phyloP scores from a whole-genome alignment of 2,888 invertebrate genomes.

The Petrolisthes manimaculis region DNA sequence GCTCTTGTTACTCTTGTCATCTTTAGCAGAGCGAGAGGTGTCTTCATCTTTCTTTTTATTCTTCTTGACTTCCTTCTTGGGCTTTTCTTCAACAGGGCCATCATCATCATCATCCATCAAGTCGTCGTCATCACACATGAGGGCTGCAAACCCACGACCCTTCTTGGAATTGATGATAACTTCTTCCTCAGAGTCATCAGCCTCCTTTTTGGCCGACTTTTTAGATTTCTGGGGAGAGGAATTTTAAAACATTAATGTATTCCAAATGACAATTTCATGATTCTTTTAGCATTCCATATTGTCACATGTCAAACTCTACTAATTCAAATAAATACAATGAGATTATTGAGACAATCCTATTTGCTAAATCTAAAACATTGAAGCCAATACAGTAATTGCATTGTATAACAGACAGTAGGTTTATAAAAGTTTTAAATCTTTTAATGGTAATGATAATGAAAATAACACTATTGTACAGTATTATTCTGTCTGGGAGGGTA shows the following conservation, averaged over 20 bases:
- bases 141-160: conserved; percentile 62
- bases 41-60: conserved; percentile 65
- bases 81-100: conserved; percentile 19
- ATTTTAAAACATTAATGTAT: neutral
- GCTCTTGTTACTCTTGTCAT: conserved; percentile 63
- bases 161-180: conserved; percentile 54
- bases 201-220: conserved; percentile 50
- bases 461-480: too few species aligned
- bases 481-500: too few species aligned
- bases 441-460: too few species aligned
- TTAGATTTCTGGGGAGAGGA: conserved; percentile 64
- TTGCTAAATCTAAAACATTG: too few species aligned
- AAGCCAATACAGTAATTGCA: too few species aligned
- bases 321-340: too few species aligned
- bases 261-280: neutral
- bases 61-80: conserved; percentile 59
- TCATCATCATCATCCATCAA: conserved; percentile 35
- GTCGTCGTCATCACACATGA: conserved; percentile 57
- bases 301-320: too few species aligned
- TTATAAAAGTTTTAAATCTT: too few species aligned
- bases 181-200: conserved; percentile 49
- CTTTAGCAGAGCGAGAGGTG: conserved; percentile 65
- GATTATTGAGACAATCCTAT: too few species aligned
- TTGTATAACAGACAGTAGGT: too few species aligned
- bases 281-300: too few species aligned